A percentile compares a stretch with the other conserved stretches of the same genome.
Evolutionary conservation across 37 sponge, comb jelly and placozoan species (phyloP).

Genomic region (Theonella swinhoei): DNA sequence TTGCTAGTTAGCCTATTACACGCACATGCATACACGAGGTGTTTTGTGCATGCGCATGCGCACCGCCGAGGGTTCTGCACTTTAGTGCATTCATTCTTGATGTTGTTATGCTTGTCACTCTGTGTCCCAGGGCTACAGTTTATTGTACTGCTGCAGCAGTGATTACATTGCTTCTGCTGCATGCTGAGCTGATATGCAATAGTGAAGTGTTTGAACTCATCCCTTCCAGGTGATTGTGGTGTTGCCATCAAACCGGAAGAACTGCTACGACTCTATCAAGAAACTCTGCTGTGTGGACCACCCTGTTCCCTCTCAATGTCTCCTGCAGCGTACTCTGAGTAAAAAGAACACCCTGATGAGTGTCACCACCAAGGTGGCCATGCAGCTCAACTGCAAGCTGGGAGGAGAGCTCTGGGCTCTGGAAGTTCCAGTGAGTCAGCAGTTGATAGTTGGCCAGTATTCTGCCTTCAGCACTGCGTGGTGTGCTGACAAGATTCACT

Average conservation of each 20-base stretch:
- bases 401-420: conserved; percentile 95
- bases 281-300: conserved; percentile 86
- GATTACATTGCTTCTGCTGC: too few species aligned
- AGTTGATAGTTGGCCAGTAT: conserved; percentile 40
- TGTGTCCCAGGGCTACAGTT: too few species aligned
- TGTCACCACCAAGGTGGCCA: conserved; percentile 90
- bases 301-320: conserved; percentile 87
- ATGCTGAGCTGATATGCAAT: too few species aligned
- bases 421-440: conserved; percentile 84
- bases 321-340: conserved; percentile 70
- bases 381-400: conserved; percentile 96
- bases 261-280: conserved; percentile 96
- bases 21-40: too few species aligned
- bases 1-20: too few species aligned
- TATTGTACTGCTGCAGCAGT: too few species aligned
- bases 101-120: too few species aligned
- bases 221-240: conserved; percentile 74
- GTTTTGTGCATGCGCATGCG: too few species aligned
- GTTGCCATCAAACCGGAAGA: conserved; percentile 84
- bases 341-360: conserved; percentile 87
- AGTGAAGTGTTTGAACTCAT: too few species aligned
- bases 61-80: too few species aligned
- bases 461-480: conserved; percentile 31
- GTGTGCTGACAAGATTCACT: too few species aligned
- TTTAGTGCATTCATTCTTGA: too few species aligned